Evolutionary conservation across 2,113 vertebrate genomes (phyloP).

Genomic region (Rhodinocichla rosea): DNA sequence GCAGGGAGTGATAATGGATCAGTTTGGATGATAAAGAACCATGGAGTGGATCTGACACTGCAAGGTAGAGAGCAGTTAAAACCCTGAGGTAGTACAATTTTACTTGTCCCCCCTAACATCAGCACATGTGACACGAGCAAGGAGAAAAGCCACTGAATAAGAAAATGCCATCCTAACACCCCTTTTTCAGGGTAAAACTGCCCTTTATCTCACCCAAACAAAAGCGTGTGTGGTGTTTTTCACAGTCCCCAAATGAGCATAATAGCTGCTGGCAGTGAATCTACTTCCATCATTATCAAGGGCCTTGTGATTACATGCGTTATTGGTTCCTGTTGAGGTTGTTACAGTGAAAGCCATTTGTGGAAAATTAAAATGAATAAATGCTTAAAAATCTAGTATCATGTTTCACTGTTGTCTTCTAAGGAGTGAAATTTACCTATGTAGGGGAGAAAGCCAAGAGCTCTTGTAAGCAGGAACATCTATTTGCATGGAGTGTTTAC

Average conservation of each 20-base stretch:
- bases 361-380: slow-evolving; percentile 33
- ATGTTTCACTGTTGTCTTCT: neutral
- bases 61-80: neutral
- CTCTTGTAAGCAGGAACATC: neutral
- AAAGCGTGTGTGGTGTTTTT: neutral
- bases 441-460: neutral
- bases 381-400: neutral
- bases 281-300: slow-evolving; percentile 22
- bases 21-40: neutral
- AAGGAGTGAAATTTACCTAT: neutral
- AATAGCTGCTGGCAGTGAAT: slow-evolving; percentile 6
- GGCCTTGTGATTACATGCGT: neutral
- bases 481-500: neutral
- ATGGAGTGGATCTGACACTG: neutral
- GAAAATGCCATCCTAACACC: neutral
- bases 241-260: neutral
- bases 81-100: neutral
- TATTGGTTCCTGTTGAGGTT: slow-evolving; percentile 30
- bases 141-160: neutral
- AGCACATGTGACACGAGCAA: neutral
- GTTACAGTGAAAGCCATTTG: slow-evolving; percentile 8
- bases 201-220: neutral
- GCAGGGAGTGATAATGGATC: neutral
- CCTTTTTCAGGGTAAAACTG: neutral
- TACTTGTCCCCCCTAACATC: neutral